Evolutionary conservation across 2,888 invertebrate genomes (phyloP), one percentile per base, ranked within the genome.

Genomic region (Caenorhabditis sp.): DNA sequence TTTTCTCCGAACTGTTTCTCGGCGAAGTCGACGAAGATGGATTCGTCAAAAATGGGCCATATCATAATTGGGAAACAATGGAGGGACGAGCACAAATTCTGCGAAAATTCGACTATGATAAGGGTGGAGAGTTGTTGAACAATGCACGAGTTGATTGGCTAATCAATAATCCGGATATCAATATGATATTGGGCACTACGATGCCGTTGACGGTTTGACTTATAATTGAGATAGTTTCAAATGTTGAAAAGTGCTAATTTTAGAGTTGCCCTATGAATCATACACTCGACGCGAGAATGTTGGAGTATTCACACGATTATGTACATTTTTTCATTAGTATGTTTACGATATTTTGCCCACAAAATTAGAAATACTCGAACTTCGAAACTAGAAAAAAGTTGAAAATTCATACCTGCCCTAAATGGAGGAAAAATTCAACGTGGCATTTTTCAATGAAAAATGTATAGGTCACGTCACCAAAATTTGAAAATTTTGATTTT

Each of bases 1-100:
- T 88, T 27, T 89, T 88, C 86, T 84, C 86, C 0, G 82, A 82
- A 2, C 61, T 86, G 21, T 88, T 88, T 69, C 61, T 88, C 53
- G 89, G 89, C 10, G 79, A 79, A 59, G 75, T 82, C 0, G 84
- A 86, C 31, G 81, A 84, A 1, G 78, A 84, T 14, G 88, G 88
- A 0, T 80, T 81, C 12, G 88, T 89, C 5, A 77, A 73, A 8
- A 83, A 81, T 24, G 88, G 88, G 0, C 88, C 88, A 2, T 88
- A 88, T 69, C 83, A 84, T 51, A 84, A 87, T 69, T 89, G 88
- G 65, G 81, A 84, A 14, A 85, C 85, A 8, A 84, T 85, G 79
- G 84, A 86, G 76, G 79, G 79, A 24, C 63, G 75, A 23, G 65
- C 67, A 0, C 79, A 79, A 24, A 79, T 79, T 26, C 57, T 58